Percentiles rank a stretch among this genome's conserved stretches.
Conservation (phyloP, 2,888 invertebrate genomes). For the Heliconius erato region DNA sequence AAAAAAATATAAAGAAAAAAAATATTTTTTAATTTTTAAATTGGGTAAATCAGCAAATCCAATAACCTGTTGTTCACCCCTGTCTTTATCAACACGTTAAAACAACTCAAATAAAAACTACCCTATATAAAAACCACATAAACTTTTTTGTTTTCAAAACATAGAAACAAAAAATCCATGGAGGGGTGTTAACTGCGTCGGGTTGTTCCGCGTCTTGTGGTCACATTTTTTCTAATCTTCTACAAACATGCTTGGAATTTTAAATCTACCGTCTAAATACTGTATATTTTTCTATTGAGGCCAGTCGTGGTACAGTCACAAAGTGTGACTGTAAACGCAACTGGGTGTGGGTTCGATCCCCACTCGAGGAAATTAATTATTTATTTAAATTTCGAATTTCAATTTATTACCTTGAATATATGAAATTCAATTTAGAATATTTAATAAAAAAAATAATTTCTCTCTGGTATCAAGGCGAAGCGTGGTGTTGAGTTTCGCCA, state of each 20-base stretch:
- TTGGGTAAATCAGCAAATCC: not conserved
- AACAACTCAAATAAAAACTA: constrained; percentile 76
- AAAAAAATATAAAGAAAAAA: too few species aligned
- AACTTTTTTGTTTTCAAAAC: constrained; percentile 71
- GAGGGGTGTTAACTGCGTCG: constrained; percentile 73
- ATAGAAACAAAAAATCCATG: constrained; percentile 64
- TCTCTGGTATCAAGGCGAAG: too few species aligned
- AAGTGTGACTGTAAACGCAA: too few species aligned
- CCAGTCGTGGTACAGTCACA: too few species aligned
- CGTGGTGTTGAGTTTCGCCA: too few species aligned
- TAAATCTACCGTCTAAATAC: constrained; percentile 30
- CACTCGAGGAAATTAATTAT: too few species aligned
- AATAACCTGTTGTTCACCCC: constrained; percentile 10
- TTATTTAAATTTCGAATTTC: too few species aligned
- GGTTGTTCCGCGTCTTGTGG: constrained; percentile 61
- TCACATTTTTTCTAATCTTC: constrained; percentile 46
- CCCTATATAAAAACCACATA: constrained; percentile 72
- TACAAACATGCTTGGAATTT: constrained; percentile 28
- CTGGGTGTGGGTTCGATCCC: too few species aligned
- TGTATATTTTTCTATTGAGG: not conserved
- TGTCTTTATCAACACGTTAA: constrained; percentile 73
- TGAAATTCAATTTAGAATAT: too few species aligned
- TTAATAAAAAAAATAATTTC: too few species aligned
- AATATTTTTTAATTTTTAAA: not conserved
- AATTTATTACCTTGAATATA: too few species aligned